Evolutionary conservation across 2,113 vertebrate species (phyloP), one percentile per base, ranked within the genome.

Genomic region (Murina feae): DNA sequence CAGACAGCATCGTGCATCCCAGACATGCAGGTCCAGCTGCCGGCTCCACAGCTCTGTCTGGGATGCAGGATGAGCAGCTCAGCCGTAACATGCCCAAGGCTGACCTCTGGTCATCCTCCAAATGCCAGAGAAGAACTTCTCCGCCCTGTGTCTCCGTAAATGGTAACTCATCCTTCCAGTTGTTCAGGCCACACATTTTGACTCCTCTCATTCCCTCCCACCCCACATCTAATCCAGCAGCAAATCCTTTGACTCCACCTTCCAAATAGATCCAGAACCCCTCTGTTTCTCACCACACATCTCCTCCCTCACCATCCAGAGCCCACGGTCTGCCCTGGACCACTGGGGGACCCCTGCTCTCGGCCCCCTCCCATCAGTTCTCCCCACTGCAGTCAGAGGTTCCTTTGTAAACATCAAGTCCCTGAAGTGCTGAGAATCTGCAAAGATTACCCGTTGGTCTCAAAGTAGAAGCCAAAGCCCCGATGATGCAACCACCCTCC

Each of bases 291-390:
- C 51, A 30, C 4, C 4, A 0, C 1, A 4, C 51, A 30, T 72
- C 53, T 90, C 4, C 35, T 66, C 42, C 21, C 42, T 72, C 4
- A 1, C 28, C 32, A 47, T 18, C 25, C 9, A 42, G 79, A 37
- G 28, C 49, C 32, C 20, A 2, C 28, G 9, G 23, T 55, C 18
- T 76, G 18, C 21, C 69, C 28, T 16, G 30, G 39, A 14, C 9
- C 18, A 12, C 5, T 28, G 1, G 0, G n/a, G 30, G 10, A n/a
- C 13, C 18, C 49, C 23, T 25, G 9, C 11, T 11, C 47, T 49
- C 20, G 4, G 9, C 11, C 49, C 30, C 20, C 30, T 53, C 4
- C 55, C 8, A 0, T 32, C 14, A 51, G 28, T 53, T 47, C 35
- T 78, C 28, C 4, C 6, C 1, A 0, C 18, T 66, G 18, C 8